A percentile compares a stretch with the other conserved stretches of the same genome.
Evolutionary conservation across 2,888 invertebrate species (phyloP).

Genomic region (Nemoura dubitans): DNA sequence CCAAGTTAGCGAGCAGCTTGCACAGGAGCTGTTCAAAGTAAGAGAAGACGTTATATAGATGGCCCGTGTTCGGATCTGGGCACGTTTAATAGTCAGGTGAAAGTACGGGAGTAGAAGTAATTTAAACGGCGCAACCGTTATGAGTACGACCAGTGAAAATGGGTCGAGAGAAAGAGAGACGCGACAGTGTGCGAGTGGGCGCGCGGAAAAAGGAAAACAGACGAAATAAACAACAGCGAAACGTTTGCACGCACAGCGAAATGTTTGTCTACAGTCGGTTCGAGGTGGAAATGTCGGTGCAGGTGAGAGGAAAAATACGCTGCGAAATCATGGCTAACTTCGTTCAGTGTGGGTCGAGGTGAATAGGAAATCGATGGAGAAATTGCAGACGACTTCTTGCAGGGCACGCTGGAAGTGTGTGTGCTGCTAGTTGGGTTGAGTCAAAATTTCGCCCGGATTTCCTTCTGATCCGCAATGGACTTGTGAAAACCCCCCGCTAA

Average conservation of each 20-base stretch:
- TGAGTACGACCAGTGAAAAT: neutral
- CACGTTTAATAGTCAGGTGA: neutral
- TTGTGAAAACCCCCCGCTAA: neutral
- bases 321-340: too few species aligned
- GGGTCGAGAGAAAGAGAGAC: neutral
- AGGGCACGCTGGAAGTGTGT: neutral
- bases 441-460: neutral
- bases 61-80: neutral
- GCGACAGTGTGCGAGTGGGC: neutral
- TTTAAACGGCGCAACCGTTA: neutral
- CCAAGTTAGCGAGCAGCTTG: too few species aligned
- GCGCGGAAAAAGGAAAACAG: neutral
- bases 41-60: neutral
- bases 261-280: neutral
- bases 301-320: too few species aligned
- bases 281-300: neutral
- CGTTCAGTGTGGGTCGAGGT: neutral
- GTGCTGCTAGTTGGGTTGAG: neutral
- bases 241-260: neutral
- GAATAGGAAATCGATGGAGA: neutral
- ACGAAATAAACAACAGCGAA: neutral
- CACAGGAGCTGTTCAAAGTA: neutral
- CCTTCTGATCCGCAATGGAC: neutral
- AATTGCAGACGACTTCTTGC: neutral
- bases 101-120: neutral